Evolutionary conservation across 1,140 invertebrate genomes (phyloP).

Genomic region (Asbolus verrucosus): DNA sequence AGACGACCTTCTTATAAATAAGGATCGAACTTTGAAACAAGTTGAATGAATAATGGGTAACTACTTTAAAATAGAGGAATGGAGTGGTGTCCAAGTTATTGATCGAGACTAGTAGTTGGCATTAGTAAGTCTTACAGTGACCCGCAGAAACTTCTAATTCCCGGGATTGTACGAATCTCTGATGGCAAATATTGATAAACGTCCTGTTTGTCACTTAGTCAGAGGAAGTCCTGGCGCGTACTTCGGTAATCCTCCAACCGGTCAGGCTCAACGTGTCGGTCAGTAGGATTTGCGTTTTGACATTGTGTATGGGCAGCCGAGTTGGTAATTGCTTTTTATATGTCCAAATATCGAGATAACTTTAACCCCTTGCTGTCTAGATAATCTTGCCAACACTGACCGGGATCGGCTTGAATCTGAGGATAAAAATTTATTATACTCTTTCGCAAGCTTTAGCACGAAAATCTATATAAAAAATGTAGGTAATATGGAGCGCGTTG

Average conservation of each 20-base stretch:
- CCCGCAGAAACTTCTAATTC: constrained; percentile 38
- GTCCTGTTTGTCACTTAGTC: constrained; percentile 52
- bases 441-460: neutral
- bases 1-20: neutral
- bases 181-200: constrained; percentile 58
- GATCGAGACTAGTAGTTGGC: constrained; percentile 36
- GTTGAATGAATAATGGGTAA: too few species aligned
- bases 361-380: constrained; percentile 16
- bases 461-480: constrained; percentile 2
- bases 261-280: constrained; percentile 54
- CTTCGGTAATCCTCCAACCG: constrained; percentile 49
- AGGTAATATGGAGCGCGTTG: too few species aligned
- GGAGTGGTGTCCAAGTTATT: constrained; percentile 39
- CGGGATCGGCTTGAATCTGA: neutral
- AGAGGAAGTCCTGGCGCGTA: constrained; percentile 47
- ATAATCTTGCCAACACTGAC: constrained; percentile 34
- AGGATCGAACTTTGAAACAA: too few species aligned
- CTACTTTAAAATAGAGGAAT: too few species aligned
- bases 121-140: constrained; percentile 29
- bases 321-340: constrained; percentile 57
- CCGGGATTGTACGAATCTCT: constrained; percentile 50
- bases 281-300: constrained; percentile 55
- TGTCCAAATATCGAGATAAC: constrained; percentile 48
- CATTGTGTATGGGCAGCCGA: constrained; percentile 46
- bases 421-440: constrained; percentile 4